These are phyloP conservation scores for Cephalopholis sonnerati DNA, from an alignment of 2,113 vertebrate species.

Conservation along the genomic window DNA sequence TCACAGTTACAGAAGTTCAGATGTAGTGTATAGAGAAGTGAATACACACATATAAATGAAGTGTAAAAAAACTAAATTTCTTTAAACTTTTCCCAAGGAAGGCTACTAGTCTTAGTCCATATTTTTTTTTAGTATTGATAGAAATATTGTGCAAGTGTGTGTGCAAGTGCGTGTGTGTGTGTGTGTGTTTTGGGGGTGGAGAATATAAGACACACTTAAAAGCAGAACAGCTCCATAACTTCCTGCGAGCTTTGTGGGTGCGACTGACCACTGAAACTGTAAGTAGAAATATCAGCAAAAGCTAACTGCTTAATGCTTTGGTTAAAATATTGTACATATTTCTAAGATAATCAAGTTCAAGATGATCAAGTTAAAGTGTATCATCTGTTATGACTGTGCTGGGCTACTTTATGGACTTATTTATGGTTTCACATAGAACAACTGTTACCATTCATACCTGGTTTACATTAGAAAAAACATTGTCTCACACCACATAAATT, in stretches of 20 bases:
- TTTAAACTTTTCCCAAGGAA: not conserved
- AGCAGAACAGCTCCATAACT: slow-evolving; percentile 28
- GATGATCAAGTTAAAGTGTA: too few relatives aligned
- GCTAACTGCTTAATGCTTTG: not conserved
- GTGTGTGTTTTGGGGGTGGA: not conserved
- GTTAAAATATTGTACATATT: not conserved
- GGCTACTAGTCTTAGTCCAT: not conserved
- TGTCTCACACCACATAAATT: not conserved
- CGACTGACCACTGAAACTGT: slow-evolving; percentile 1
- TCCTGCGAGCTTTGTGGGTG: not conserved
- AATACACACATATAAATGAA: not conserved
- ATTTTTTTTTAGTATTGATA: too few relatives aligned
- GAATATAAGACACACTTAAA: slow-evolving; percentile 3
- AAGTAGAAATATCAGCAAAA: slow-evolving; percentile 16
- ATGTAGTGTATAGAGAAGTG: not conserved
- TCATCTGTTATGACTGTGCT: not conserved
- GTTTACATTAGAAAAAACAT: not conserved
- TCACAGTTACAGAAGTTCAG: not conserved
- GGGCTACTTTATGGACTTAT: not conserved
- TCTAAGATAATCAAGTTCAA: not conserved
- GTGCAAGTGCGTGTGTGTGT: not conserved
- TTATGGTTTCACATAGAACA: not conserved
- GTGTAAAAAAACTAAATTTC: not conserved
- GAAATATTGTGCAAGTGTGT: not conserved
- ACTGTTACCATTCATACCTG: not conserved